These are phyloP conservation scores for Rhineura floridana DNA, from an alignment of 2,113 vertebrate genomes.

Conservation along the genomic window DNA sequence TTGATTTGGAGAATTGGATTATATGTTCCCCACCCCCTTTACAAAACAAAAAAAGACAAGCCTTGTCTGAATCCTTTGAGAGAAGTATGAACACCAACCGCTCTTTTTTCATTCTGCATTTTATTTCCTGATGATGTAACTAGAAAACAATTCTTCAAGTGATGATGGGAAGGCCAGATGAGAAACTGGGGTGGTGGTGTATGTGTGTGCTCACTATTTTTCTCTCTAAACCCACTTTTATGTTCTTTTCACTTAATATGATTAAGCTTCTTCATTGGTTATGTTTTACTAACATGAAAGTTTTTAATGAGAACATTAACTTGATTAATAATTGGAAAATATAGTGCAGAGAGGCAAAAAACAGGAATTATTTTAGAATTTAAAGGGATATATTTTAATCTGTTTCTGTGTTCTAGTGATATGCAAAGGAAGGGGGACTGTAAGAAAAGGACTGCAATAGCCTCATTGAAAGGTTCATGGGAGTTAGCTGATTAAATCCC, in stretches of 20 bases:
- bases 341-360: conserved; percentile 37
- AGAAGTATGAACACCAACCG: conserved; percentile 59
- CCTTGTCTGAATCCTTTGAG: conserved; percentile 41
- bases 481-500: conserved; percentile 47
- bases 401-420: conserved; percentile 28
- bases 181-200: conserved; percentile 67
- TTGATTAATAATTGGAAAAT: conserved; percentile 47
- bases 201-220: conserved; percentile 50
- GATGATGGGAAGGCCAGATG: conserved; percentile 86
- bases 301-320: conserved; percentile 55
- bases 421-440: conserved; percentile 9
- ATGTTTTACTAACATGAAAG: conserved; percentile 67
- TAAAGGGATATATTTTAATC: conserved; percentile 38
- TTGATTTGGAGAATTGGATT: conserved; percentile 4
- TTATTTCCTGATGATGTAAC: conserved; percentile 87
- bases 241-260: conserved; percentile 69
- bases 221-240: conserved; percentile 63
- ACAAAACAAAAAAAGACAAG: background rate
- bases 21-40: background rate
- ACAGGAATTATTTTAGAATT: conserved; percentile 45
- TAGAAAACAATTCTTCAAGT: conserved; percentile 83
- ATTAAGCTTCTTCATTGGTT: conserved; percentile 62
- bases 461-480: conserved; percentile 39
- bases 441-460: conserved; percentile 3
- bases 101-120: conserved; percentile 64